Percentiles rank a stretch among this genome's conserved stretches.
These are phyloP conservation scores for Sitophilus oryzae DNA, from an alignment of 1,140 invertebrate species.

Conservation along the genomic window DNA sequence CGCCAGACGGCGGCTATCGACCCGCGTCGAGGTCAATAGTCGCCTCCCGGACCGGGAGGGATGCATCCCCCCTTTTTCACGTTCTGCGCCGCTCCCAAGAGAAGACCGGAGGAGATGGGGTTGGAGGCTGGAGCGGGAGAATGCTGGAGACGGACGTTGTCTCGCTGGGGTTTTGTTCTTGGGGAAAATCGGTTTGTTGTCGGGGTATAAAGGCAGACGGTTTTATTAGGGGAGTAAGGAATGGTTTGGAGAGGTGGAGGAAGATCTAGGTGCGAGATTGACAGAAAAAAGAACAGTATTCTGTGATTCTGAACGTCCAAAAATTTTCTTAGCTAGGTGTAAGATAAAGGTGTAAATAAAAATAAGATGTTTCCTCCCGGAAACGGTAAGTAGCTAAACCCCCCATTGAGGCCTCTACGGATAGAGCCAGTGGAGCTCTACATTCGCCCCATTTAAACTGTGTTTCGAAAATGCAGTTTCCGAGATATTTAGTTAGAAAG, in stretches of 20 bases:
- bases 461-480: no score
- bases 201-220: neutral
- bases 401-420: no score
- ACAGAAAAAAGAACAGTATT: neutral
- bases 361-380: no score
- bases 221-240: neutral
- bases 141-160: slow-evolving; percentile 9
- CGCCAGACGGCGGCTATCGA: slow-evolving; percentile 21
- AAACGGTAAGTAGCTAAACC: no score
- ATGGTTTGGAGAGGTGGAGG: neutral
- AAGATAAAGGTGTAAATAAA: no score
- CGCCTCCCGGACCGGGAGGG: slow-evolving; percentile 3
- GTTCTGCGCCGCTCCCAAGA: slow-evolving; percentile 7
- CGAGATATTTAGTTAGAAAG: no score
- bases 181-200: neutral
- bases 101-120: slow-evolving; percentile 3
- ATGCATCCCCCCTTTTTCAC: neutral
- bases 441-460: no score
- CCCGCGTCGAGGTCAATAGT: slow-evolving; percentile 21
- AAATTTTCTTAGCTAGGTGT: no score
- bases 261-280: neutral
- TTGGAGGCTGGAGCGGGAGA: neutral
- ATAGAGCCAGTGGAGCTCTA: no score
- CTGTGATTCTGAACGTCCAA: no score
- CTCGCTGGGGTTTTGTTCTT: slow-evolving; percentile 1